Evolutionary conservation across 2,113 vertebrate species (phyloP), one percentile per base, ranked within the genome.

Genomic region (Cheilinus undulatus): DNA sequence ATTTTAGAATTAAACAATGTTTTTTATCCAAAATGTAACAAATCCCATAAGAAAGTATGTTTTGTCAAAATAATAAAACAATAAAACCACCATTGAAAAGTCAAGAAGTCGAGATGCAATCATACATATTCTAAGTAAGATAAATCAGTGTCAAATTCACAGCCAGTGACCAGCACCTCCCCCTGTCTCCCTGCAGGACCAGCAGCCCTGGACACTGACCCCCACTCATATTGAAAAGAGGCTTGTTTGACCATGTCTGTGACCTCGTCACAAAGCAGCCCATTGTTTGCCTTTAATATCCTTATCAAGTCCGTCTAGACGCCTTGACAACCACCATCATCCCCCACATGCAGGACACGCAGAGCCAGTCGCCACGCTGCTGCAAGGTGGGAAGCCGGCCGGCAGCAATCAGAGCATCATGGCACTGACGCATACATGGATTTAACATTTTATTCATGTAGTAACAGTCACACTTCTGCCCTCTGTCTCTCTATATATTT

Each of bases 271-370:
- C 91, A 90, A 89, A 85, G 86, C 65, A 5, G 12, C 85, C 88
- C 79, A 89, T 91, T 93, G 90, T 92, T 85, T 89, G 87, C 80
- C 66, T 88, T 88, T 90, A 92, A 93, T 92, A 90, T 91, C 92
- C 90, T 91, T 89, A 91, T 93, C 90, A 91, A 86, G 89, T 85
- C 83, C 34, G 89, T 93, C 92, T 92, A 93, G 92, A 93, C 93
- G 89, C 86, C 84, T 87, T 89, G 88, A 92, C 86, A 93, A 70
- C 85, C 82, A 80, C 54, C 60, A n/a, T 85, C 76, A 61, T 34
- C 86, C 89, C 85, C 86, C 75, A 56, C 76, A 79, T 43, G 64
- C 45, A 51, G 43, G 45, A 64, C 30, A 58, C 40, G 52, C 34
- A 40, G 57, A 76, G 49, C 53, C 49, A 60, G 20, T 46, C 17